Conservation (phyloP, 1,140 invertebrate genomes). For the Ceratina calcarata region DNA sequence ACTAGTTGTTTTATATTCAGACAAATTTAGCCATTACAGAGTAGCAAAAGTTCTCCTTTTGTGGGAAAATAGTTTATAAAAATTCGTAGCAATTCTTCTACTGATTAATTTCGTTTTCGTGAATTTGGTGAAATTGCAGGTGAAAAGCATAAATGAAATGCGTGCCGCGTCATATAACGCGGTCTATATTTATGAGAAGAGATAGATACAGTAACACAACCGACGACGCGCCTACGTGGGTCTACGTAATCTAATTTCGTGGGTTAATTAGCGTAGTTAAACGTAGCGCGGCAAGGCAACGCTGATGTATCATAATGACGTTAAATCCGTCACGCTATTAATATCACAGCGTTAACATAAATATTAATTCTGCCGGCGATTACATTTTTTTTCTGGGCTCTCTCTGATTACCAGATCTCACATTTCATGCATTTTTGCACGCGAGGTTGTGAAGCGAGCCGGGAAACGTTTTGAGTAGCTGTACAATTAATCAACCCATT, state of each 20-base stretch:
- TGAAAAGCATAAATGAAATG: not conserved
- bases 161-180: not conserved
- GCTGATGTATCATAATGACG: conserved; percentile 29
- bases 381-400: too few relatives aligned
- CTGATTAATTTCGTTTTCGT: not conserved
- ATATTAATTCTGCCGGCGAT: too few relatives aligned
- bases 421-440: too few relatives aligned
- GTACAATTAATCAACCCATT: too few relatives aligned
- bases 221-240: not conserved
- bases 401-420: too few relatives aligned
- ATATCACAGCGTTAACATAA: too few relatives aligned
- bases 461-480: too few relatives aligned
- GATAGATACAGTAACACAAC: not conserved
- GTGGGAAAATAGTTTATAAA: not conserved
- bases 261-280: conserved; percentile 32
- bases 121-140: not conserved
- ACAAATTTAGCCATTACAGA: too few relatives aligned
- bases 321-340: conserved; percentile 14
- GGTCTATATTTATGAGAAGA: not conserved
- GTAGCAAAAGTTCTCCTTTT: not conserved
- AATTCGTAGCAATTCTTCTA: not conserved
- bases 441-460: too few relatives aligned
- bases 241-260: conserved; percentile 27
- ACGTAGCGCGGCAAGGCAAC: conserved; percentile 1
- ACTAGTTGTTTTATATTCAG: too few relatives aligned